Conservation (phyloP, 2,888 invertebrate genomes). For the Polydrusus cervinus region DNA sequence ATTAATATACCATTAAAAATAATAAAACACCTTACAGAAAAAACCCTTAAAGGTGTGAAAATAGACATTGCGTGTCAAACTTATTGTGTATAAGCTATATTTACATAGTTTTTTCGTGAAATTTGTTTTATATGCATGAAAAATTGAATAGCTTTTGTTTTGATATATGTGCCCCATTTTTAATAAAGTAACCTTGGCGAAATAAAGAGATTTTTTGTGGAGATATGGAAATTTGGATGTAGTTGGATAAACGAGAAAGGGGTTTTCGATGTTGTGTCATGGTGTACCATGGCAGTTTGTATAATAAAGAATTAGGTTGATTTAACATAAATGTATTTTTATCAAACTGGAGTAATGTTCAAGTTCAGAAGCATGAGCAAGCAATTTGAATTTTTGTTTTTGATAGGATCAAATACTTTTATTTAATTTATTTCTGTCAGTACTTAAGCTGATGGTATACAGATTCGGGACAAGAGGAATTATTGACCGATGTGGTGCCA, state of each 20-base stretch:
- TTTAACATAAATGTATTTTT: not conserved
- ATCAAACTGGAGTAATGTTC: not conserved
- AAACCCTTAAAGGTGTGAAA: slow-evolving; percentile 17
- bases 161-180: slow-evolving; percentile 22
- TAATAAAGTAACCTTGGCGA: slow-evolving; percentile 18
- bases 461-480: too few species aligned
- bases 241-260: slow-evolving; percentile 12
- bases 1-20: slow-evolving; percentile 25
- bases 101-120: slow-evolving; percentile 10
- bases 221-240: slow-evolving; percentile 22
- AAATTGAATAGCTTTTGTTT: slow-evolving; percentile 28
- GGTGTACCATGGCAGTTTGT: slow-evolving; percentile 16
- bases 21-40: slow-evolving; percentile 21
- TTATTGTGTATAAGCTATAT: slow-evolving; percentile 9
- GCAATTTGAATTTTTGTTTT: too few species aligned
- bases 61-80: slow-evolving; percentile 21
- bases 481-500: too few species aligned
- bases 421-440: too few species aligned
- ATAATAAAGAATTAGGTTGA: not conserved
- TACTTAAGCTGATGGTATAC: too few species aligned
- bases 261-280: slow-evolving; percentile 13
- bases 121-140: slow-evolving; percentile 26
- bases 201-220: slow-evolving; percentile 18
- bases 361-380: not conserved
- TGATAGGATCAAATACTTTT: too few species aligned